Conservation (phyloP, 2,113 vertebrate species). For the Capreolus pygargus region DNA sequence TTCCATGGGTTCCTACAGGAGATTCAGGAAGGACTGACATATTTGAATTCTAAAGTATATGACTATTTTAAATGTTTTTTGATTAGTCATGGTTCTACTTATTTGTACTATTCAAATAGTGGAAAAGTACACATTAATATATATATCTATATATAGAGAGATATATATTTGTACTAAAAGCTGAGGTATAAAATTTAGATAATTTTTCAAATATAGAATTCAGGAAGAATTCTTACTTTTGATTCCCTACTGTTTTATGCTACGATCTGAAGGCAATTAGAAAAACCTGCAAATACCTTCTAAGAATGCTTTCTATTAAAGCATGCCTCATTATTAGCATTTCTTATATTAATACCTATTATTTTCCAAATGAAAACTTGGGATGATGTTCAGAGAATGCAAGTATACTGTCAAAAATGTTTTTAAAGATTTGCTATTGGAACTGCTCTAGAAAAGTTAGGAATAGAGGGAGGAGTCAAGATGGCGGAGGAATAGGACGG, state of each 20-base stretch:
- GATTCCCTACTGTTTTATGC: background rate
- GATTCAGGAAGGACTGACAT: background rate
- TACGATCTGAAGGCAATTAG: background rate
- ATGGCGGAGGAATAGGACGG: too few relatives aligned
- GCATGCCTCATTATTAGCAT: background rate
- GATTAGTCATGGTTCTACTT: background rate
- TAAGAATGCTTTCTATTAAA: background rate
- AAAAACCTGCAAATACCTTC: background rate
- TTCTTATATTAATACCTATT: background rate
- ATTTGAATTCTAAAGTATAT: background rate
- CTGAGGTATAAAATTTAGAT: background rate
- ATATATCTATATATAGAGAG: background rate
- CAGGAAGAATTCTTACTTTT: background rate
- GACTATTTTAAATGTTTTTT: background rate
- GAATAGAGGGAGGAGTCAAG: too few relatives aligned
- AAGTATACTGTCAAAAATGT: background rate
- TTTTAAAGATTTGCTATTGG: background rate
- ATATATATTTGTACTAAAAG: background rate
- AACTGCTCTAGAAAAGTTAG: background rate
- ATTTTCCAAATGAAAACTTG: background rate
- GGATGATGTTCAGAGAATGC: background rate
- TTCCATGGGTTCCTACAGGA: background rate
- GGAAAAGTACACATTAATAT: background rate
- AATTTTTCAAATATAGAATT: background rate
- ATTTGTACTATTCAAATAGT: background rate